phyloP scores from a whole-genome alignment of 2,888 invertebrate species.

The Tenodera sinensis region DNA sequence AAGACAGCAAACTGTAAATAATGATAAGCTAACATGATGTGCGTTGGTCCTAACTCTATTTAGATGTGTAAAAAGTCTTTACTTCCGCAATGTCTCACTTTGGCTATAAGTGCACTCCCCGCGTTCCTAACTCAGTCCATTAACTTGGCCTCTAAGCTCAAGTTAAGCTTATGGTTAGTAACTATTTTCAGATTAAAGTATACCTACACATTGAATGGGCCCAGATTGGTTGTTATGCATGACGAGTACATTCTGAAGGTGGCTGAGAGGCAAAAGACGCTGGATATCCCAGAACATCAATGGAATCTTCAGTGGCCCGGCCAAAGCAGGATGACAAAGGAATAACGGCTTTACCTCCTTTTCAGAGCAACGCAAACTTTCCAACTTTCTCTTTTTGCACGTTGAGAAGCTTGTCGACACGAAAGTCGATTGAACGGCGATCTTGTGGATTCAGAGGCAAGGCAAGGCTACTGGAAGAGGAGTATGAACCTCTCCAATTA shows the following conservation, averaged over 20 bases:
- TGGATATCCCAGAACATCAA: neutral
- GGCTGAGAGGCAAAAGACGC: neutral
- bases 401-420: neutral
- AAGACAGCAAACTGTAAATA: too few relatives aligned
- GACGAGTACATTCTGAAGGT: neutral
- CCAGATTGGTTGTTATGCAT: neutral
- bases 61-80: too few relatives aligned
- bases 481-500: neutral
- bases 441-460: neutral
- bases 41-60: too few relatives aligned
- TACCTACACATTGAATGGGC: too few relatives aligned
- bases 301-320: neutral
- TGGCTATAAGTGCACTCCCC: too few relatives aligned
- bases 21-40: too few relatives aligned
- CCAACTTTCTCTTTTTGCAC: neutral
- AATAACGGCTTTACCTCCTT: neutral
- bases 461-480: neutral
- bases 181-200: too few relatives aligned
- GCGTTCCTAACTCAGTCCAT: too few relatives aligned
- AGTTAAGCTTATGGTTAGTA: too few relatives aligned
- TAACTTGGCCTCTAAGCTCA: too few relatives aligned
- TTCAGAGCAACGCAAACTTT: neutral
- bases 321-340: too few relatives aligned
- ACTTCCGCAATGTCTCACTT: too few relatives aligned
- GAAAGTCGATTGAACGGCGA: neutral